Base-by-base conservation (phyloP, 2,113 vertebrate genomes). In the Salminus brasiliensis region DNA sequence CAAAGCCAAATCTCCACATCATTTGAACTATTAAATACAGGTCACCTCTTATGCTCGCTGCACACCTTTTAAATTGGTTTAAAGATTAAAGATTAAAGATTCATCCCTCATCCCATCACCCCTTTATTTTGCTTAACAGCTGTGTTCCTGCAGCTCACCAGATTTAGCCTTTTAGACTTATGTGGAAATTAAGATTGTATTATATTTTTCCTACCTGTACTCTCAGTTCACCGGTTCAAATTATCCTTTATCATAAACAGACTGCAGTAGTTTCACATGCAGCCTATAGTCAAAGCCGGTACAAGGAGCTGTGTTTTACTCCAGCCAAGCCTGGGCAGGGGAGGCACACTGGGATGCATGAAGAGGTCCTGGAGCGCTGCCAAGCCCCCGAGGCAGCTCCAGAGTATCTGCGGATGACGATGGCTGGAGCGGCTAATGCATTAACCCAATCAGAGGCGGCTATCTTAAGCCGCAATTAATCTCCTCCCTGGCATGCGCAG, bases 391-490 rank as follows among this genome's bases (percentile, higher is more conserved):
- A 45, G 60, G n/a, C 60, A 11, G 5, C 63, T 57, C 47, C 25
- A 25, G n/a, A 57, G 75, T 34, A 36, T 59, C 18, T 8, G 3
- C 2, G 29, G 62, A 68, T 30, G 41, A 52, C 23, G 2, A n/a
- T 55, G 68, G 68, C 16, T 49, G 43, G 23, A 72, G 68, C 57
- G 13, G 96, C 97, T 96, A 96, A 97, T 96, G 95, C 95, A 97
- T 96, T 96, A 98, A 95, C 95, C 97, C 96, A 98, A 97, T 98
- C 97, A 95, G 92, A 93, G 92, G 91, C 90, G 91, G 95, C 96
- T 97, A 98, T 99, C 97, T 99, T 98, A 98, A 98, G 96, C 98
- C 95, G 96, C 97, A 97, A 98, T 98, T 98, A 98, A 98, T 98
- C 97, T 98, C 96, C 94, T 96, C 95, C 95, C 98, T 99, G 98